phyloP scores from a whole-genome alignment of 2,113 vertebrate genomes.

The Pimephales promelas region DNA sequence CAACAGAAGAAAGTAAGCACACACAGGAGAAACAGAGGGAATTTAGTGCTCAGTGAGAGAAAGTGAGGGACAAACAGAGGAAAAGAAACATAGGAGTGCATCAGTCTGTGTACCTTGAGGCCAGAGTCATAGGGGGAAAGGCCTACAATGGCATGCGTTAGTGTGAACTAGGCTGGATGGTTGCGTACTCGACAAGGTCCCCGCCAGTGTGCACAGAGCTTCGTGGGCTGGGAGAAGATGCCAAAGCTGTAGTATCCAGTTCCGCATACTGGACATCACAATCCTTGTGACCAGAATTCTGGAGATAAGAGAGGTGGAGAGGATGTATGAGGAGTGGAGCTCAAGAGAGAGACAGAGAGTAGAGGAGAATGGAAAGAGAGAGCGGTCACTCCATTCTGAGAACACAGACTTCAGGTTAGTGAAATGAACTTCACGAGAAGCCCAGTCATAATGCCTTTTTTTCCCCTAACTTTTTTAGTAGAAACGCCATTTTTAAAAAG shows the following conservation, averaged over 20 bases:
- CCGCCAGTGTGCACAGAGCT: conserved; percentile 81
- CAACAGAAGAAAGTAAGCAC: conserved; percentile 50
- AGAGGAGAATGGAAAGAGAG: neutral
- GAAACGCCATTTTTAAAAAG: neutral
- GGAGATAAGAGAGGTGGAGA: conserved; percentile 83
- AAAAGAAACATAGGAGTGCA: conserved; percentile 48
- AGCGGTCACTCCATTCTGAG: neutral
- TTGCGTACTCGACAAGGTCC: conserved; percentile 94
- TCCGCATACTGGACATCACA: conserved; percentile 89
- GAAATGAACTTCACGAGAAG: conserved; percentile 5
- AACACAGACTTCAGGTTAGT: conserved; percentile 2
- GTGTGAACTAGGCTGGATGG: conserved; percentile 90
- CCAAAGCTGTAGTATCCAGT: conserved; percentile 91
- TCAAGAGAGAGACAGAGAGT: conserved; percentile 32
- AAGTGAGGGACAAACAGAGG: conserved; percentile 38
- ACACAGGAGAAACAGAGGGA: conserved; percentile 49
- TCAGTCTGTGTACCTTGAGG: conserved; percentile 84
- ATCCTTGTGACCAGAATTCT: conserved; percentile 87
- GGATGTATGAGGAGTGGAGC: conserved; percentile 66
- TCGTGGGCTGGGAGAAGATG: conserved; percentile 80
- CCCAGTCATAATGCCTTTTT: neutral
- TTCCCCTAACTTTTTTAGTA: neutral
- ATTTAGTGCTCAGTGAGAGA: conserved; percentile 57
- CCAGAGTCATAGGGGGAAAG: conserved; percentile 83
- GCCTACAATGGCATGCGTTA: conserved; percentile 85